These are phyloP conservation scores for Turritopsis dohrnii DNA, from an alignment of 30 jellyfish, hydroid and myxozoan species.

Conservation along the genomic window DNA sequence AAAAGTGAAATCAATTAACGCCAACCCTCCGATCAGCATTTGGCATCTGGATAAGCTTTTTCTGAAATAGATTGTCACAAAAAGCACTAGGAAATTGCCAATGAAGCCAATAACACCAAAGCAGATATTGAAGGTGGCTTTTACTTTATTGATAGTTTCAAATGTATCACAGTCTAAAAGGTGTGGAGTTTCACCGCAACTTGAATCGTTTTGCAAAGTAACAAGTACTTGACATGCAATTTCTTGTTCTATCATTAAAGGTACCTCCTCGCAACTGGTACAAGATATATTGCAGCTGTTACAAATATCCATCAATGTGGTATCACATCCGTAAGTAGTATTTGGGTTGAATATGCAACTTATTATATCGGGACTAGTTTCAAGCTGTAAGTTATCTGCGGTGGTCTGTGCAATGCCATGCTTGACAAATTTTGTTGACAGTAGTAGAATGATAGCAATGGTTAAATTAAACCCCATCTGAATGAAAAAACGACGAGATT, in stretches of 20 bases:
- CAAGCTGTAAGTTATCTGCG: background rate
- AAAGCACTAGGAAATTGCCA: conserved; percentile 6
- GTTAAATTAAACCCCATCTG: background rate
- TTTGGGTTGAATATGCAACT: background rate
- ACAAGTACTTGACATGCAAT: background rate
- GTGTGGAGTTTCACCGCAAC: background rate
- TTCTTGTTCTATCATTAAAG: background rate
- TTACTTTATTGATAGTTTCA: background rate
- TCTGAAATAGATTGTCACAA: background rate
- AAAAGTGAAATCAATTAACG: background rate
- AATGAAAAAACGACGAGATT: background rate
- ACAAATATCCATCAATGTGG: background rate
- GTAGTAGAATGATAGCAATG: background rate
- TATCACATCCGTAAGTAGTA: background rate
- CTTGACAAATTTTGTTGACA: background rate
- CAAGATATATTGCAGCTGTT: background rate
- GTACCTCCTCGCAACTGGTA: background rate
- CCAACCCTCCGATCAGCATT: conserved; percentile 8
- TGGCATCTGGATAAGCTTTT: conserved; percentile 13
- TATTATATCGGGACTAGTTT: background rate
- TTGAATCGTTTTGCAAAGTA: background rate
- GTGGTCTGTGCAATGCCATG: background rate
- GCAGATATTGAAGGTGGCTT: conserved; percentile 8
- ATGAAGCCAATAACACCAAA: conserved; percentile 10
- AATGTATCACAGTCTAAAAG: background rate